These are phyloP conservation scores for Tragelaphus scriptus DNA, from an alignment of 2,113 vertebrate species.

Conservation along the genomic window DNA sequence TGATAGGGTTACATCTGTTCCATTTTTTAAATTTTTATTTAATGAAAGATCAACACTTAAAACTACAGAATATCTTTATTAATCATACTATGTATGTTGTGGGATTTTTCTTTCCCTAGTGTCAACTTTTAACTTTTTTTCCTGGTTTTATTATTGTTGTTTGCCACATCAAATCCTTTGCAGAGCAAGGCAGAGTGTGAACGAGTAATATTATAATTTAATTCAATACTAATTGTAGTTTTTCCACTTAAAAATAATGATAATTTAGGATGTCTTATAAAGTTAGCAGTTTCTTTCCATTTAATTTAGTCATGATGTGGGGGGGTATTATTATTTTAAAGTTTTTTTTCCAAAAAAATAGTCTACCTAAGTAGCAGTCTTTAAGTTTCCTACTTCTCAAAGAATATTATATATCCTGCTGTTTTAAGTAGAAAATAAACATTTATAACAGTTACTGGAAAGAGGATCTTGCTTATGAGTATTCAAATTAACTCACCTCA, in stretches of 20 bases:
- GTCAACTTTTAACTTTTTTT: constrained; percentile 25
- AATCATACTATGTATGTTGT: neutral
- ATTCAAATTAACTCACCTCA: constrained; percentile 43
- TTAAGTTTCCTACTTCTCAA: constrained; percentile 10
- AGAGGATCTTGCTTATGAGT: constrained; percentile 35
- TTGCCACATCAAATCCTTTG: constrained; percentile 4
- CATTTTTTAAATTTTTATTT: constrained; percentile 27
- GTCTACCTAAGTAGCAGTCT: neutral
- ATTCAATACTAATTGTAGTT: constrained; percentile 22
- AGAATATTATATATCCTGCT: neutral
- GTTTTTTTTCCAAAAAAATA: neutral
- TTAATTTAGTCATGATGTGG: constrained; percentile 1
- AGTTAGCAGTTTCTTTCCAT: constrained; percentile 26
- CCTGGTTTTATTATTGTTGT: neutral
- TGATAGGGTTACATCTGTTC: neutral
- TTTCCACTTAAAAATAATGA: neutral
- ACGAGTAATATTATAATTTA: constrained; percentile 32
- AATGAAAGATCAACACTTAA: constrained; percentile 3
- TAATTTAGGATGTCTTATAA: constrained; percentile 42
- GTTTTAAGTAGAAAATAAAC: constrained; percentile 36
- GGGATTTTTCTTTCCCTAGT: neutral
- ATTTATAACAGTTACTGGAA: constrained; percentile 30
- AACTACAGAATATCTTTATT: constrained; percentile 3
- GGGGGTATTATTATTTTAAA: neutral
- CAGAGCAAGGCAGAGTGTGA: neutral